Evolutionary conservation across 2,797 vertebrate species (phyloP).

Genomic region (Pagetopsis macropterus): DNA sequence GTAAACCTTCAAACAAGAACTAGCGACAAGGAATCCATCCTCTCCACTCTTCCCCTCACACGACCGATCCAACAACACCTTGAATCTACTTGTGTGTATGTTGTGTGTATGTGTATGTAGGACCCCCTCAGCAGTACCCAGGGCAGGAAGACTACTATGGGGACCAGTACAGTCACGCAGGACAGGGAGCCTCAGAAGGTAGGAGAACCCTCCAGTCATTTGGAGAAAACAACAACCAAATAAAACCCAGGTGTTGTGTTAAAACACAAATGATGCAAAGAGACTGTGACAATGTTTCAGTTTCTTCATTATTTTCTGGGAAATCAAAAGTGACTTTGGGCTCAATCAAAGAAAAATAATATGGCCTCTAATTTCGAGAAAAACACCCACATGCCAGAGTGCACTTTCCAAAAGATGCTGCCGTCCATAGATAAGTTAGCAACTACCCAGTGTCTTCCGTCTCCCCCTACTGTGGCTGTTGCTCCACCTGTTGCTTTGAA

Average conservation of each 20-base stretch:
- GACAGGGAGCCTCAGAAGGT: conserved; percentile 99
- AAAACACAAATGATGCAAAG: conserved; percentile 72
- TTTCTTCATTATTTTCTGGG: conserved; percentile 69
- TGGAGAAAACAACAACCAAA: conserved; percentile 62
- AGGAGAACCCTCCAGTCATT: conserved; percentile 82
- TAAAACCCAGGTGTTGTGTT: conserved; percentile 69
- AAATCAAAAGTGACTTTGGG: conserved; percentile 45
- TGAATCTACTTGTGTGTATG: conserved; percentile 86
- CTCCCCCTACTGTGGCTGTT: conserved; percentile 2
- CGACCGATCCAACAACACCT: conserved; percentile 80
- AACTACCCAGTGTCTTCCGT: background rate
- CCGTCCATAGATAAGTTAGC: conserved; percentile 16
- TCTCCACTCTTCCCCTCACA: conserved; percentile 69
- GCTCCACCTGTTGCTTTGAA: conserved; percentile 22
- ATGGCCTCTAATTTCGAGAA: background rate
- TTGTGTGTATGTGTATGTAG: conserved; percentile 90
- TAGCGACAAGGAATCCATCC: conserved; percentile 69
- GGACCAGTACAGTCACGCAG: conserved; percentile 99
- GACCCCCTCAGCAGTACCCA: conserved; percentile 99
- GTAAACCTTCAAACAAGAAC: conserved; percentile 58
- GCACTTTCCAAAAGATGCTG: conserved; percentile 3
- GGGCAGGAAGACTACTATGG: conserved; percentile 99
- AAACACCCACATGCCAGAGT: conserved; percentile 12
- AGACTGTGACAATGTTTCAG: conserved; percentile 62
- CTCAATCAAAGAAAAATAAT: conserved; percentile 22